Evolutionary conservation across 1,140 invertebrate genomes (phyloP).

Genomic region (Leptopilina clavipes): DNA sequence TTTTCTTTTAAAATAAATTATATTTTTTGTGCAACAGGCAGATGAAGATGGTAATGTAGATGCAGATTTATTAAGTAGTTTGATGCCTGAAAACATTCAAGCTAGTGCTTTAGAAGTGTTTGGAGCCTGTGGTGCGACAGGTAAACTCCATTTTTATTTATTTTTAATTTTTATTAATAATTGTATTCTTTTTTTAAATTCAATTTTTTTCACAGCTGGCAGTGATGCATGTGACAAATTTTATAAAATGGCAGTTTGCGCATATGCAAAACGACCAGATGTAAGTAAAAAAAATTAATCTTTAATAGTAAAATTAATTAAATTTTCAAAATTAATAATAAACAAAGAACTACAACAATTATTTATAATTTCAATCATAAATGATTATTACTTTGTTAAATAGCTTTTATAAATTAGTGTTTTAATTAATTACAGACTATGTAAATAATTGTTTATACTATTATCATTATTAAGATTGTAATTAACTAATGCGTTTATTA

Average conservation of each 20-base stretch:
- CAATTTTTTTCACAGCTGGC: constrained; percentile 51
- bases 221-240: constrained; percentile 63
- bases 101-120: constrained; percentile 45
- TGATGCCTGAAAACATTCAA: constrained; percentile 57
- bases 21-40: constrained; percentile 50
- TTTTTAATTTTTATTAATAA: not conserved
- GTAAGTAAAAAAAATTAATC: constrained; percentile 52
- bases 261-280: constrained; percentile 55
- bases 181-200: not conserved
- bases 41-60: constrained; percentile 64
- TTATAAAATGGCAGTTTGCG: constrained; percentile 58
- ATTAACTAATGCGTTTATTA: too few species aligned
- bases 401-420: too few species aligned
- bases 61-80: constrained; percentile 59
- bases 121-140: constrained; percentile 46
- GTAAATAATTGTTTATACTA: too few species aligned
- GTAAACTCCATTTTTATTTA: constrained; percentile 42
- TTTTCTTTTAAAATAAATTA: not conserved
- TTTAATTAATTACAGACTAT: too few species aligned
- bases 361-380: too few species aligned
- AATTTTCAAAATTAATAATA: too few species aligned
- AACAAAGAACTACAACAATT: too few species aligned
- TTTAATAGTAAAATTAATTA: too few species aligned
- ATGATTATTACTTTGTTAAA: too few species aligned
- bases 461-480: not conserved